Conservation (phyloP, 1,140 invertebrate genomes). For the Calephelis virginiensis region DNA sequence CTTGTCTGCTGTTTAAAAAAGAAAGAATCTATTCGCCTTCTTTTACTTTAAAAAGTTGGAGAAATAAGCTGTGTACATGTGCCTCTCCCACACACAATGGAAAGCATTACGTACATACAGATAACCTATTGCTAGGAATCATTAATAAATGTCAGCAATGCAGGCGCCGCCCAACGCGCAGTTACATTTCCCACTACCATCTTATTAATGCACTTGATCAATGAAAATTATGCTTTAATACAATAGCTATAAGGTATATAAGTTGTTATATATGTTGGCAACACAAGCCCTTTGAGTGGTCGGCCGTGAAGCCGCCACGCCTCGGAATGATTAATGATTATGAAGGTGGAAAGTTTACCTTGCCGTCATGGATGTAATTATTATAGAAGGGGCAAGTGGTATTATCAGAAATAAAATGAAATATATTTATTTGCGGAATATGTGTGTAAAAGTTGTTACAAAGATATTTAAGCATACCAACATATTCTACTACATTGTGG, state of each 20-base stretch:
- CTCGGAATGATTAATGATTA: constrained; percentile 22
- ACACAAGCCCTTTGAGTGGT: constrained; percentile 15
- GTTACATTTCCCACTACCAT: constrained; percentile 40
- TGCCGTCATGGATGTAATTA: background rate
- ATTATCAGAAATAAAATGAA: too few relatives aligned
- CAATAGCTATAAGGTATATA: constrained; percentile 20
- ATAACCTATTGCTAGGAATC: constrained; percentile 37
- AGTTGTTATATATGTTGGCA: constrained; percentile 22
- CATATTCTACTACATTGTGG: too few relatives aligned
- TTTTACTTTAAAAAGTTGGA: too few relatives aligned
- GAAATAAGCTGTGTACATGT: too few relatives aligned
- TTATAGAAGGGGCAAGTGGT: background rate
- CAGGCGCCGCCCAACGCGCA: constrained; percentile 52
- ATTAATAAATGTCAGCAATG: constrained; percentile 57
- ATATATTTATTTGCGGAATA: too few relatives aligned
- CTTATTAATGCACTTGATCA: constrained; percentile 23
- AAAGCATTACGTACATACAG: constrained; percentile 17
- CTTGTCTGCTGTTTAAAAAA: too few relatives aligned
- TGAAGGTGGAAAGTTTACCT: constrained; percentile 6
- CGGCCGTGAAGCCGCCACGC: constrained; percentile 23
- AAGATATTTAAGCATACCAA: too few relatives aligned
- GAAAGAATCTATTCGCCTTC: too few relatives aligned
- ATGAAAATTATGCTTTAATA: constrained; percentile 26
- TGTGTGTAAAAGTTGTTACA: too few relatives aligned
- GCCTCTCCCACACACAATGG: background rate